A percentile compares a stretch with the other conserved stretches of the same genome.
Conservation (phyloP, 2,113 vertebrate genomes). For the Prochilodus magdalenae region DNA sequence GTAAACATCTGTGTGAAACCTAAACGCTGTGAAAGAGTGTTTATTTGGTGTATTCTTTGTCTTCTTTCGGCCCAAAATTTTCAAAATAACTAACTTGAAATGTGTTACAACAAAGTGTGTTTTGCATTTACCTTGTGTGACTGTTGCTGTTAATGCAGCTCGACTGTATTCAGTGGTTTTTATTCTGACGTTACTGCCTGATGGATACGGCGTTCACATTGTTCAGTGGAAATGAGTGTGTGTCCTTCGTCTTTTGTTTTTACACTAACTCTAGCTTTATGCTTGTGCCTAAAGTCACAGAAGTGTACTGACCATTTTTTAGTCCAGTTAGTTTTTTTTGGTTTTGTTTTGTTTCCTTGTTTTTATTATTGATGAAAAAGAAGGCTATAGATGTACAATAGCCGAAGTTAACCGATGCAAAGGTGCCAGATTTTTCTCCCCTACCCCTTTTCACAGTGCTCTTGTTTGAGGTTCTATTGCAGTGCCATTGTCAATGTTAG, state of each 20-base stretch:
- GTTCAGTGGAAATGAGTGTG: not conserved
- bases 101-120: too few species aligned
- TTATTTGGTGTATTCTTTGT: too few species aligned
- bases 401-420: conserved; percentile 79
- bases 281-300: conserved; percentile 42
- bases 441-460: conserved; percentile 59
- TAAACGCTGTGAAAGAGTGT: too few species aligned
- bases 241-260: conserved; percentile 9
- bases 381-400: conserved; percentile 75
- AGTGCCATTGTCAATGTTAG: conserved; percentile 43
- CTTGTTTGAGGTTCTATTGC: conserved; percentile 33
- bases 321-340: conserved; percentile 8
- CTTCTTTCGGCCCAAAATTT: too few species aligned
- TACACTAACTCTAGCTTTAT: conserved; percentile 32
- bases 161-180: not conserved
- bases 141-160: not conserved
- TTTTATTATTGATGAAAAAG: conserved; percentile 63
- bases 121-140: not conserved
- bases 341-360: conserved; percentile 49
- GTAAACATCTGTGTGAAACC: too few species aligned
- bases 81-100: too few species aligned
- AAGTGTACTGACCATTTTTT: conserved; percentile 65
- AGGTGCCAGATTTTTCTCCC: conserved; percentile 79
- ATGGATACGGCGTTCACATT: not conserved
- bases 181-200: conserved; percentile 1